Conservation (phyloP, 2,797 vertebrate genomes). For the Nyctalus aviator region DNA sequence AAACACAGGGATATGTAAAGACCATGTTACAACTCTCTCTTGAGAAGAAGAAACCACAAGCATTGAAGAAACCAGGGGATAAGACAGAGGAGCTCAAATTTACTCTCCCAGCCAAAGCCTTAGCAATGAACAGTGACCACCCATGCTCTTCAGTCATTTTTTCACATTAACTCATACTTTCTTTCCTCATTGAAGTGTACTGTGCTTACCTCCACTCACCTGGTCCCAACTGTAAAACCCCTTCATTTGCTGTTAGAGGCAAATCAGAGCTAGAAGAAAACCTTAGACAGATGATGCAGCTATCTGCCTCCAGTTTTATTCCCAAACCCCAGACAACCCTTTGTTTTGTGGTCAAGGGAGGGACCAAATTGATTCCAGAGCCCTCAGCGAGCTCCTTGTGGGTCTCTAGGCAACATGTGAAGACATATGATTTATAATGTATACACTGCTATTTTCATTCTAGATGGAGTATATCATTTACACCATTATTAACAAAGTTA, state of each 20-base stretch:
- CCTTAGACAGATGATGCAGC: background rate
- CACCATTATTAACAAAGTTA: conserved; percentile 73
- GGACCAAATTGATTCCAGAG: background rate
- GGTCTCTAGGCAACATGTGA: conserved; percentile 74
- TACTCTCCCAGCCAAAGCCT: conserved; percentile 31
- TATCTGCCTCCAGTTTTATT: background rate
- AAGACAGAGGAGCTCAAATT: background rate
- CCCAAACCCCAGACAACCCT: background rate
- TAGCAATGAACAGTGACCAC: background rate
- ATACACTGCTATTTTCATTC: conserved; percentile 52
- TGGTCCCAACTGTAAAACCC: background rate
- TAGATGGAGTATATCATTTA: conserved; percentile 43
- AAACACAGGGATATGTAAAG: conserved; percentile 65
- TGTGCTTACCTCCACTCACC: conserved; percentile 48
- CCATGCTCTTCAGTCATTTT: background rate
- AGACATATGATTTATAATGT: conserved; percentile 67
- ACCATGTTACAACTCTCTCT: conserved; percentile 65
- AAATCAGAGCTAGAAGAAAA: conserved; percentile 17
- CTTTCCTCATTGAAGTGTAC: background rate
- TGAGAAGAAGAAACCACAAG: background rate
- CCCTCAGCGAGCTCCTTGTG: conserved; percentile 38
- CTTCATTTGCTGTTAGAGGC: background rate
- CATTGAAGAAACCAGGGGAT: conserved; percentile 12
- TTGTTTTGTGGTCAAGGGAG: background rate
- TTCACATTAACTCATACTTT: background rate